phyloP scores from a whole-genome alignment of 2,888 invertebrate genomes.

The Philereme transversata region DNA sequence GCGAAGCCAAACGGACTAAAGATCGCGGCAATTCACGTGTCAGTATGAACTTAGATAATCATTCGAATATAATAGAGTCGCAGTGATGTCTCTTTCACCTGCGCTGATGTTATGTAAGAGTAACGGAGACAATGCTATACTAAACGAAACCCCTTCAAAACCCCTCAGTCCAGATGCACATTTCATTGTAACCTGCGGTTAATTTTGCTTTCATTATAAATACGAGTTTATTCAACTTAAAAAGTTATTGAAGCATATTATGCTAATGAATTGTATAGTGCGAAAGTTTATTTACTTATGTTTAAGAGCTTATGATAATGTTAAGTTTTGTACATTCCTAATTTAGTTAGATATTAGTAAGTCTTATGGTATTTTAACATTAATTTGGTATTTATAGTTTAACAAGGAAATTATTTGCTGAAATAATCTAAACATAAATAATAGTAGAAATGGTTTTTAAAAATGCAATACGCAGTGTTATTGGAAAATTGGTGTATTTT shows the following conservation, averaged over 20 bases:
- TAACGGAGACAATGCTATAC: slow-evolving; percentile 9
- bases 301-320: slow-evolving; percentile 46
- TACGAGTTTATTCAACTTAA: slow-evolving; percentile 23
- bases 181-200: slow-evolving; percentile 8
- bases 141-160: not conserved
- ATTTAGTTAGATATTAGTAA: slow-evolving; percentile 46
- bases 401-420: slow-evolving; percentile 6
- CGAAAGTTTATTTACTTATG: slow-evolving; percentile 43
- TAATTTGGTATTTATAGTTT: slow-evolving; percentile 19
- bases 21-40: too few species aligned
- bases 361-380: slow-evolving; percentile 30
- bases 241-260: slow-evolving; percentile 28
- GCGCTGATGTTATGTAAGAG: not conserved
- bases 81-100: slow-evolving; percentile 2
- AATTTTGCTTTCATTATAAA: slow-evolving; percentile 18
- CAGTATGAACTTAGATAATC: too few species aligned
- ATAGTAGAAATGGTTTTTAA: not conserved
- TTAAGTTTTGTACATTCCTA: slow-evolving; percentile 77
- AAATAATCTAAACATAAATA: not conserved
- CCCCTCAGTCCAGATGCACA: not conserved
- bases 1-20: too few species aligned
- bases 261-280: slow-evolving; percentile 42
- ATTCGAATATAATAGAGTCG: not conserved
- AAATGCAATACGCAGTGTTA: not conserved
- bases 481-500: not conserved